phyloP scores from a whole-genome alignment of 2,888 invertebrate genomes.

The Oxystoma pomonae region DNA sequence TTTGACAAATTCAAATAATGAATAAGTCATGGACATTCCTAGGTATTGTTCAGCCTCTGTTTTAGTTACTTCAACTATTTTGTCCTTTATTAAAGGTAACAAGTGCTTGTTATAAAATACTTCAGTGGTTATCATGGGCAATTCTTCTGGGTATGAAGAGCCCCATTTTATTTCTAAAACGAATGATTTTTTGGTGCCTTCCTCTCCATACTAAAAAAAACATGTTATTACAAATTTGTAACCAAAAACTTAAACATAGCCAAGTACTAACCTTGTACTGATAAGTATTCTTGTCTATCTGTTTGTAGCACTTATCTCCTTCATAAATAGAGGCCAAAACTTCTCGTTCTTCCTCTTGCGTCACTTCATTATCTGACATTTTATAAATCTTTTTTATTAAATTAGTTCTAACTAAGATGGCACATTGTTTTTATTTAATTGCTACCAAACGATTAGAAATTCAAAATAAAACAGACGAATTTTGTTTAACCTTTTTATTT shows the following conservation, averaged over 20 bases:
- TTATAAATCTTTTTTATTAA: too few species aligned
- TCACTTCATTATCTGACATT: conserved; percentile 47
- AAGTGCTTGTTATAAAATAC: conserved; percentile 91
- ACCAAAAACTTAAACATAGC: neutral
- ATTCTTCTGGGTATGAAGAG: conserved; percentile 77
- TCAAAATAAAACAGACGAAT: neutral
- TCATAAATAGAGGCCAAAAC: conserved; percentile 92
- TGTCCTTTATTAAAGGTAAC: conserved; percentile 72
- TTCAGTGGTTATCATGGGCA: conserved; percentile 79
- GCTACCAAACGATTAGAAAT: neutral
- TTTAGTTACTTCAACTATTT: conserved; percentile 58
- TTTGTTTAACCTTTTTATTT: neutral
- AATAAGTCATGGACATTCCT: conserved; percentile 93
- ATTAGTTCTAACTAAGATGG: too few species aligned
- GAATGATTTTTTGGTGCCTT: conserved; percentile 74
- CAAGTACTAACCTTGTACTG: conserved; percentile 77
- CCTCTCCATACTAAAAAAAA: conserved; percentile 69
- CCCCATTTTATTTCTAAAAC: conserved; percentile 86
- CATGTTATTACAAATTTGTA: too few species aligned
- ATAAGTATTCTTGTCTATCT: conserved; percentile 71
- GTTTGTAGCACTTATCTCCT: conserved; percentile 83
- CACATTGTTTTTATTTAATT: neutral
- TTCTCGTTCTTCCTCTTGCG: conserved; percentile 85
- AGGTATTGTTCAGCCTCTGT: conserved; percentile 77
- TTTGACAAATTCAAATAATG: conserved; percentile 86